These are phyloP conservation scores for Dallia pectoralis DNA, from an alignment of 2,797 vertebrate genomes.

Conservation along the genomic window DNA sequence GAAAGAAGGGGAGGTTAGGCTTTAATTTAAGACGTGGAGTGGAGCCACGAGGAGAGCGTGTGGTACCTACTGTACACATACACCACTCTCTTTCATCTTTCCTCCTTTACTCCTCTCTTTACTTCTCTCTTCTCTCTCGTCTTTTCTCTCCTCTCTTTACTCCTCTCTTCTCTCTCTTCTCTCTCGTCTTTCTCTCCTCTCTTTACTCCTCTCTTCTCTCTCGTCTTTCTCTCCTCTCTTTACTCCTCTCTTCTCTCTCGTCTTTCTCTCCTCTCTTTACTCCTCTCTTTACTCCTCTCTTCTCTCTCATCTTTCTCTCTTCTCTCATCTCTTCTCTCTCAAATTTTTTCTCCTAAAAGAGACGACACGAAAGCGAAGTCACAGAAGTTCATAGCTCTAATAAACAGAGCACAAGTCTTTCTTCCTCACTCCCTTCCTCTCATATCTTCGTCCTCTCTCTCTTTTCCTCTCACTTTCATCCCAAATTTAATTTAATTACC, in stretches of 20 bases:
- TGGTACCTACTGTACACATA: conserved; percentile 23
- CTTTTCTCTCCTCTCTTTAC: conserved; percentile 33
- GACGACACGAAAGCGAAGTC: conserved; percentile 48
- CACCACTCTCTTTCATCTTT: not conserved
- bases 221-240: conserved; percentile 29
- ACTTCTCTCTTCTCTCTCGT: no score
- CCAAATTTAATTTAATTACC: no score
- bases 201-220: no score
- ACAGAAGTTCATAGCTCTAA: conserved; percentile 50
- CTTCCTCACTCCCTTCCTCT: conserved; percentile 5
- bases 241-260: conserved; percentile 18
- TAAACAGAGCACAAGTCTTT: conserved; percentile 22
- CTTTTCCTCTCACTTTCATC: not conserved
- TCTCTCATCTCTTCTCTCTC: conserved; percentile 22
- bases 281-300: no score
- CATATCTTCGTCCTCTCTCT: not conserved
- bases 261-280: not conserved
- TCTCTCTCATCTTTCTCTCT: conserved; percentile 26
- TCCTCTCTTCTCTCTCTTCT: conserved; percentile 19
- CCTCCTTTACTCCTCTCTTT: no score
- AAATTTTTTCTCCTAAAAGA: conserved; percentile 43
- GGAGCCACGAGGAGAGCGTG: conserved; percentile 28
- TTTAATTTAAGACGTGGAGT: conserved; percentile 31
- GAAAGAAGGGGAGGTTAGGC: not conserved
- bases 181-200: no score